These are phyloP conservation scores for Cochlearius cochlearius DNA, from an alignment of 2,113 vertebrate species.

Conservation along the genomic window DNA sequence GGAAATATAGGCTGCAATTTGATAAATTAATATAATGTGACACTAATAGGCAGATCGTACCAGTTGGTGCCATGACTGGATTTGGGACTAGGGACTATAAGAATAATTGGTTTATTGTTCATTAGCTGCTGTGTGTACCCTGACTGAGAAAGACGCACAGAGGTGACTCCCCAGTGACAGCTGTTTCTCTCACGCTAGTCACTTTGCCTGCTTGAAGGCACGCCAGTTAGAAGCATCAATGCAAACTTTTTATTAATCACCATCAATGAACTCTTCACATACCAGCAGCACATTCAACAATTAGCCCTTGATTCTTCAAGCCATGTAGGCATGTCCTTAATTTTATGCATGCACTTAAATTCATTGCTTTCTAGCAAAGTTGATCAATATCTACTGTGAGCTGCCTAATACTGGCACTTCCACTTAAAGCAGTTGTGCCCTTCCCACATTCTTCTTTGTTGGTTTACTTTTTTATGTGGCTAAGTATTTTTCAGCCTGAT, in stretches of 20 bases:
- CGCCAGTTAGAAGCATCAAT: background rate
- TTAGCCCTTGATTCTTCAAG: background rate
- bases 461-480: background rate
- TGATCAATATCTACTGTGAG: background rate
- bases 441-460: background rate
- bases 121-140: background rate
- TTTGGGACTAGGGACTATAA: background rate
- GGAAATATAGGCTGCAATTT: background rate
- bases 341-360: background rate
- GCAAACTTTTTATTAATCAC: background rate
- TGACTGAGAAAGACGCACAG: background rate
- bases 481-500: background rate
- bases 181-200: background rate
- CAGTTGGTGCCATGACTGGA: background rate
- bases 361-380: background rate
- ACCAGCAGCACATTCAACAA: background rate
- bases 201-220: background rate
- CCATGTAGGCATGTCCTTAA: background rate
- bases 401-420: background rate
- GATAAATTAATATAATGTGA: background rate
- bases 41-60: background rate
- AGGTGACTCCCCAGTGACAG: background rate
- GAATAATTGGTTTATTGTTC: background rate
- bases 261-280: background rate
- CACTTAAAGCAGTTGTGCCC: background rate